phyloP scores from a whole-genome alignment of 2,797 vertebrate species.

The Cossypha dichroa region DNA sequence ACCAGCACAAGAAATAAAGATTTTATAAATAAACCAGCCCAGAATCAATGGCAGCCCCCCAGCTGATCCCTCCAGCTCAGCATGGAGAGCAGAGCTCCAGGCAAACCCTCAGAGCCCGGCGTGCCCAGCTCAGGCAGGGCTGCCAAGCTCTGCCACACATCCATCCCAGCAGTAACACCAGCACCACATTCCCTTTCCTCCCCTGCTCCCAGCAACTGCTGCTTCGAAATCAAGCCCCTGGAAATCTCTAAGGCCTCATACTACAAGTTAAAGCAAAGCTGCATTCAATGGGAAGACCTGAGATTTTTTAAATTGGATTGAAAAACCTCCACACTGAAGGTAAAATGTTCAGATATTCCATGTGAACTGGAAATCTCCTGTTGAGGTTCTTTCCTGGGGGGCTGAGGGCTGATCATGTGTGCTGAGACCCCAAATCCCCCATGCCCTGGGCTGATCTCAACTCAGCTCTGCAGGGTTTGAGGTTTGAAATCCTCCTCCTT shows the following conservation, averaged over 20 bases:
- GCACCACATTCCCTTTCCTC: not conserved
- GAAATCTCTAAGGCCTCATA: not conserved
- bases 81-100: not conserved
- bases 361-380: not conserved
- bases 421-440: not conserved
- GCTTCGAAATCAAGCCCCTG: not conserved
- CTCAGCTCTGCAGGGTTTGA: not conserved
- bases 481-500: not conserved
- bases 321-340: not conserved
- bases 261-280: not conserved
- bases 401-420: not conserved
- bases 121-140: not conserved
- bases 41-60: not conserved
- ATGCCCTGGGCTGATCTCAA: not conserved
- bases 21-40: not conserved
- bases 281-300: not conserved
- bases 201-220: accelerated
- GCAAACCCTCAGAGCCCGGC: not conserved
- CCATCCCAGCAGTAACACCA: not conserved
- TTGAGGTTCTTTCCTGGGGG: not conserved
- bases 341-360: not conserved
- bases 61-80: accelerated
- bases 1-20: not conserved
- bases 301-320: accelerated
- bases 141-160: not conserved